Base-by-base conservation (phyloP, 2,888 invertebrate species). In the Eupeodes luniger region DNA sequence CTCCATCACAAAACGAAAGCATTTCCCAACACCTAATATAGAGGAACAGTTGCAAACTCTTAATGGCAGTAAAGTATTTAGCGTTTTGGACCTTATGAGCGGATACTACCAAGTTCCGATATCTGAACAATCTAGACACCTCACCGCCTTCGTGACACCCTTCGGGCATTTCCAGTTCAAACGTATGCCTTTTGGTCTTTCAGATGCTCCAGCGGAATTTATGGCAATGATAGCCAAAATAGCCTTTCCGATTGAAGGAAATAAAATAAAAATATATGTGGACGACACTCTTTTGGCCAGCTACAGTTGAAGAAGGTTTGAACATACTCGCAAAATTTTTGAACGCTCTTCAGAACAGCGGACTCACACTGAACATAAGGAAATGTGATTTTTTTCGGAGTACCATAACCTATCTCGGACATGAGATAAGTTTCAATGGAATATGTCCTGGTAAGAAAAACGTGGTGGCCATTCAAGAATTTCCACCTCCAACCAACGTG, bases 351-450 rank as follows among this genome's bases (percentile, higher is more conserved):
- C 59, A 72, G 10, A 12, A 9, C 19, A 19, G 59, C 55, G 72
- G 57, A 27, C 57, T 72, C 19, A 72, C 72, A 14, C 49, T 72
- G 11, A 72, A 72, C 27, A 10, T 72, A 72, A 59, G 2, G n/a
- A 72, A 74, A 40, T 70, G 70, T 57, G 40, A 70, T 0, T 70
- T 61, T 16, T 61, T 61, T 34, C 14, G 36, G 36, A 53, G 16
- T 16, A 19, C 16, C 16, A 53, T 53, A 19, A 53, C 53, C 16
- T 53, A 53, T 19, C 53, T 53, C 10, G 53, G 53, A 4, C 53
- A 53, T 53, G 53, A 59, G 34, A 16, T 53, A 53, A 53, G 16
- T 19, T 16, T 10, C 9, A 53, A 53, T 2, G 53, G 53, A 53
- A 53, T 53, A 53, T 53, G 9, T 16, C 16, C 53, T 4, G 53